phyloP scores from a whole-genome alignment of 2,888 invertebrate species.

The Esperia sulphurella region DNA sequence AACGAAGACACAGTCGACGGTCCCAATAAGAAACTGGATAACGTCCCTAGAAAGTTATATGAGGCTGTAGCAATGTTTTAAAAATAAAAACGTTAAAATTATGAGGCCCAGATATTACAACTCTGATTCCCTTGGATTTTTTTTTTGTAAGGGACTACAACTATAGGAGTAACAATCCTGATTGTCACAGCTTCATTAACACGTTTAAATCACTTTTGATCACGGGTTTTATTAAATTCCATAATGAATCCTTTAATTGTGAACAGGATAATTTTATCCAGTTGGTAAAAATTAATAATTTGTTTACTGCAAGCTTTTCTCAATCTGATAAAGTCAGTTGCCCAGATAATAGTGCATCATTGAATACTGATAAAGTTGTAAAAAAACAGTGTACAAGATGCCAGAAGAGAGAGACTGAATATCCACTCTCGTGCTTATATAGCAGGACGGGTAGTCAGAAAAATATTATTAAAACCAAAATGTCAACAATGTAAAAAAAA shows the following conservation, averaged over 20 bases:
- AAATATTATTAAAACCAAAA: constrained; percentile 12
- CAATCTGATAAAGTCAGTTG: background rate
- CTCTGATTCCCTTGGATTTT: constrained; percentile 17
- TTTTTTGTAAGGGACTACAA: constrained; percentile 27
- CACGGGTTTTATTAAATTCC: constrained; percentile 20
- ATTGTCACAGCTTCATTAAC: constrained; percentile 19
- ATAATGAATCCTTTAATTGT: constrained; percentile 16
- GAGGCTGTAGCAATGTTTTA: constrained; percentile 9
- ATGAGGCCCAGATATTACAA: constrained; percentile 17
- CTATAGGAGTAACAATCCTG: constrained; percentile 23
- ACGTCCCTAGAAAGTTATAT: constrained; percentile 12
- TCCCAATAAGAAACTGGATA: constrained; percentile 16
- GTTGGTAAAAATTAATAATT: constrained; percentile 7
- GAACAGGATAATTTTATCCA: constrained; percentile 18
- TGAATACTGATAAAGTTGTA: too few species aligned
- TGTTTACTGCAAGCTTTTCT: too few species aligned
- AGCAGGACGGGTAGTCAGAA: constrained; percentile 20
- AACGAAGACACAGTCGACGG: constrained; percentile 10
- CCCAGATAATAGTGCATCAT: too few species aligned
- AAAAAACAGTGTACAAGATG: constrained; percentile 9
- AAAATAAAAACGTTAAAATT: constrained; percentile 10
- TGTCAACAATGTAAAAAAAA: constrained; percentile 10
- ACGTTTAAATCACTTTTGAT: constrained; percentile 24
- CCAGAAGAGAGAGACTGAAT: constrained; percentile 16
- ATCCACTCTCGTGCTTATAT: constrained; percentile 23